Percentiles rank a stretch among this genome's conserved stretches.
phyloP scores from a whole-genome alignment of 1,140 invertebrate species.

The Listronotus bonariensis region DNA sequence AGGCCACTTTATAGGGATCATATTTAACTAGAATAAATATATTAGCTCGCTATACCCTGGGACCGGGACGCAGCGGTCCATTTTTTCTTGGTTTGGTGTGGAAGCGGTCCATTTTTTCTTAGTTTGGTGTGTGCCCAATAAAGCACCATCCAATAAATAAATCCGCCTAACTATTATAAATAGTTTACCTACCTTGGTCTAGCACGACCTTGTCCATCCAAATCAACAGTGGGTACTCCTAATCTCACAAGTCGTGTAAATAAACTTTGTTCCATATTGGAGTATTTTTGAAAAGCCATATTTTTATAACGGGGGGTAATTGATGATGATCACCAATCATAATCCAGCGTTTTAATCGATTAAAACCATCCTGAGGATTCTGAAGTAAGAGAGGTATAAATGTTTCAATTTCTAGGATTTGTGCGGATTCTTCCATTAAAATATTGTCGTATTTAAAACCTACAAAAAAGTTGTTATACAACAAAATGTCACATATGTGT shows the following conservation, averaged over 20 bases:
- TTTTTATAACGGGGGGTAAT: constrained; percentile 98
- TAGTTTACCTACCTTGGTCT: constrained; percentile 72
- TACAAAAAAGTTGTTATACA: constrained; percentile 45
- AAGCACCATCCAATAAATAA: no score
- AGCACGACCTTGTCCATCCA: constrained; percentile 97
- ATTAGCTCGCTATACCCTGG: no score
- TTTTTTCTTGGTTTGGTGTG: no score
- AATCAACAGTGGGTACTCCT: constrained; percentile 94
- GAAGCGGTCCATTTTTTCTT: no score
- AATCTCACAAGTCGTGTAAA: constrained; percentile 96
- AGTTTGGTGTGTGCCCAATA: no score
- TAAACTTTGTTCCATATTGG: constrained; percentile 99
- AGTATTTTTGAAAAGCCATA: constrained; percentile 99
- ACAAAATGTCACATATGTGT: not conserved
- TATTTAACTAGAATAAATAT: no score
- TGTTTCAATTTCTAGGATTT: constrained; percentile 99
- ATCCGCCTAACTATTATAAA: no score
- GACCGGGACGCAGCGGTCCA: no score
- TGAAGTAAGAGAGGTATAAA: constrained; percentile 98
- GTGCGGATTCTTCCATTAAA: constrained; percentile 98
- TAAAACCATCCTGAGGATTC: constrained; percentile 95
- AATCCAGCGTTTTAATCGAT: constrained; percentile 97
- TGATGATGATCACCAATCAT: constrained; percentile 99
- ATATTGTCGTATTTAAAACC: constrained; percentile 98
- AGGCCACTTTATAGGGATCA: no score